Conservation (phyloP, 2,797 vertebrate species). For the Erpetoichthys calabaricus region DNA sequence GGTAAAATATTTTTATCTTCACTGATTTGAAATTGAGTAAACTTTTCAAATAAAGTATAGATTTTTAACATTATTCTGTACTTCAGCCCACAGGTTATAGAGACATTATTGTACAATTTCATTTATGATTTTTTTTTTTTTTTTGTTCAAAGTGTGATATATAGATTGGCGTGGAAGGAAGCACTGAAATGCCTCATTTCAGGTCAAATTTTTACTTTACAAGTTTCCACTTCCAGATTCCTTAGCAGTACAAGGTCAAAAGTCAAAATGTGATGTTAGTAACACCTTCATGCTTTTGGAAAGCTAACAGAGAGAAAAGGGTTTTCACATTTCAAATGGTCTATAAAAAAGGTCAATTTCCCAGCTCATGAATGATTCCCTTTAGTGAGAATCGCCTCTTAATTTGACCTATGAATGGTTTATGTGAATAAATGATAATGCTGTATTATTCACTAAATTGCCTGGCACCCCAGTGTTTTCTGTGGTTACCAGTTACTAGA, state of each 20-base stretch:
- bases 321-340: background rate
- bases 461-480: no score
- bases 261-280: slow-evolving; percentile 4
- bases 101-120: no score
- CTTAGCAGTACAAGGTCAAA: slow-evolving; percentile 3
- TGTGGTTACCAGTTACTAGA: no score
- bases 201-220: background rate
- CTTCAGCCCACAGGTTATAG: no score
- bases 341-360: background rate
- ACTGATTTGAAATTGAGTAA: no score
- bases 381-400: background rate
- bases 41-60: no score
- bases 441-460: no score
- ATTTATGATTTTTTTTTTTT: no score
- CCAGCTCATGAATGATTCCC: background rate
- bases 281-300: slow-evolving; percentile 2
- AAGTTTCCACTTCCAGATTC: slow-evolving; percentile 2
- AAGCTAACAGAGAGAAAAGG: background rate
- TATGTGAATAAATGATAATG: no score
- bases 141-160: no score
- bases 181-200: background rate
- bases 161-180: background rate
- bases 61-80: no score
- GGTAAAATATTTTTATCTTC: no score
- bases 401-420: background rate